These are phyloP conservation scores for Oncopodura yosiiana DNA, from an alignment of 1,140 invertebrate genomes.

Conservation along the genomic window DNA sequence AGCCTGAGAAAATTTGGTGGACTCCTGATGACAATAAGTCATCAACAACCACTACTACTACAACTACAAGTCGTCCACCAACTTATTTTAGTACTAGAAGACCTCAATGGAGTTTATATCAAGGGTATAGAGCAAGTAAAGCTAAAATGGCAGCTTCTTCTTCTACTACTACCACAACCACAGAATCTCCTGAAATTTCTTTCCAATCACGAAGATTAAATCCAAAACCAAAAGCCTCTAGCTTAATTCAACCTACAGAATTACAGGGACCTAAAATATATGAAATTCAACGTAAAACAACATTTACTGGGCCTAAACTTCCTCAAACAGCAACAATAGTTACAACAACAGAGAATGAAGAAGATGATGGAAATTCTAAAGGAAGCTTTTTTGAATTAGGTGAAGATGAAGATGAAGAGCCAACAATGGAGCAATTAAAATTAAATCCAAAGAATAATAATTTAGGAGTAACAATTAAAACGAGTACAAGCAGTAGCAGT, in stretches of 20 bases:
- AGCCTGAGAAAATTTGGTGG: constrained; percentile 55
- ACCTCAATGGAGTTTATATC: too few species aligned
- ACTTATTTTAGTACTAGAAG: too few species aligned
- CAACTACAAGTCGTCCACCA: too few species aligned
- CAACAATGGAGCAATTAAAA: neutral
- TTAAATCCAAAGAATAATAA: neutral
- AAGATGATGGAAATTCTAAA: constrained; percentile 8
- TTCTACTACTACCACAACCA: too few species aligned
- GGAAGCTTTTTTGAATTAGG: constrained; percentile 20
- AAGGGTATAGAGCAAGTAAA: too few species aligned
- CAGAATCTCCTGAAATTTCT: too few species aligned
- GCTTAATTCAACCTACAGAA: neutral
- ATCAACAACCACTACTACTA: too few species aligned
- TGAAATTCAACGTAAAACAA: neutral
- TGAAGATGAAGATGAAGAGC: constrained; percentile 28
- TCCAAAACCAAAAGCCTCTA: too few species aligned
- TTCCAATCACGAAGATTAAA: too few species aligned
- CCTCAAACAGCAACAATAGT: neutral
- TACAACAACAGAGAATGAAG: neutral
- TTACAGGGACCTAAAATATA: neutral
- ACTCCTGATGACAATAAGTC: constrained; percentile 43
- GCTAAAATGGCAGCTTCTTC: too few species aligned
- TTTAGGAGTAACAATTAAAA: neutral
- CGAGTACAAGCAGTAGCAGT: neutral
- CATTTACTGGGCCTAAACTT: neutral